Evolutionary conservation across 1,140 invertebrate genomes (phyloP), one percentile per base, ranked within the genome.

Genomic region (Drosophila pruinosa): DNA sequence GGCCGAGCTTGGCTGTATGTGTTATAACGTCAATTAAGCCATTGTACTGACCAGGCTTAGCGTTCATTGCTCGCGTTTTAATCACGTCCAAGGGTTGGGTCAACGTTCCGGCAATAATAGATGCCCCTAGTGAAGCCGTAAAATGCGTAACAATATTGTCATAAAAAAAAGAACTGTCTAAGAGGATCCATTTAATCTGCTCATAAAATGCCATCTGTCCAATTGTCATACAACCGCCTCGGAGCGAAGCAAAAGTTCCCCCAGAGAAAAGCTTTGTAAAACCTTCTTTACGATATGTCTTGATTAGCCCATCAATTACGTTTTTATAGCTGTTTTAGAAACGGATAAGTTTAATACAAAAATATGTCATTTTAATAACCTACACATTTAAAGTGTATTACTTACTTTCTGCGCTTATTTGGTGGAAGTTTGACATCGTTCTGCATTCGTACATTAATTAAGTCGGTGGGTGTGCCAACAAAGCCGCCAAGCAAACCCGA

Each of bases 401-500:
- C 94, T 94, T 93, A 99, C 97, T 99, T 99, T 94, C 99, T 94
- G 85, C 98, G 93, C 86, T 96, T 93, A 41, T 98, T 96, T 59
- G 91, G 77, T 26, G 97, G 95, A 28, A 99, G 92, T 93, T 99
- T 99, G 7, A 99, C 95, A 93, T 99, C 99, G 93, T 99, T 99
- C 92, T 99, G 99, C 99, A 99, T 99, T 74, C 97, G 93, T 5
- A 99, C 99, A 93, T 99, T 99, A 48, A 99, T 95, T 92, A 99
- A 94, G 93, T 99, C 99, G 28, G 96, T 97, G 7, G 99, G 99
- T 38, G 97, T 98, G 1, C 97, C 73, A 2, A 89, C 63, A 19
- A 89, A 65, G 4, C 90, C 90, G 14, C 90, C 99, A 2, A 57
- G 41, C 31, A 97, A 96, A 4, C 99, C 98, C 12, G 97, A 95